A percentile compares a stretch with the other conserved stretches of the same genome.
Conservation (phyloP, 2,888 invertebrate species). For the Lydus trimaculatus region DNA sequence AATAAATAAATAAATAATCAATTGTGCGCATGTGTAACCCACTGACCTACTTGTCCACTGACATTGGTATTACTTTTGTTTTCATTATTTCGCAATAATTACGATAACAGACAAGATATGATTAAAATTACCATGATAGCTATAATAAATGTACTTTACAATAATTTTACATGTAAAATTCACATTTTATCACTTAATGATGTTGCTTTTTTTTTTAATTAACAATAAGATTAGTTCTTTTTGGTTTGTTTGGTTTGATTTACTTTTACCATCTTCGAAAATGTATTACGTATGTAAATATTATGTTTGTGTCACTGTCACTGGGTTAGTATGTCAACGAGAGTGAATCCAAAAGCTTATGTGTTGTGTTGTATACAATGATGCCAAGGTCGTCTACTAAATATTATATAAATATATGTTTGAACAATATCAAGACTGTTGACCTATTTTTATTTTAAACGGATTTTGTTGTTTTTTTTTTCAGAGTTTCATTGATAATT, state of each 20-base stretch:
- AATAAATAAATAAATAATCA: constrained; percentile 17
- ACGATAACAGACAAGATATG: constrained; percentile 29
- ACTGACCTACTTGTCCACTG: constrained; percentile 71
- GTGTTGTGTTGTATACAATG: constrained; percentile 40
- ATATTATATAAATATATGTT: constrained; percentile 37
- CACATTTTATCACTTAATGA: background rate
- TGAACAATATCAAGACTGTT: constrained; percentile 41
- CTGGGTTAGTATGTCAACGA: constrained; percentile 48
- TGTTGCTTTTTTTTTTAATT: too few species aligned
- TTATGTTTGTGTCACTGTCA: constrained; percentile 46
- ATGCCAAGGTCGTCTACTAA: constrained; percentile 38
- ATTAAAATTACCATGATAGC: constrained; percentile 20
- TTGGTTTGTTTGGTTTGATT: background rate
- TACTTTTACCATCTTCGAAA: background rate
- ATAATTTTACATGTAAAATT: constrained; percentile 10
- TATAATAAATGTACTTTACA: constrained; percentile 22
- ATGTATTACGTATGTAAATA: background rate
- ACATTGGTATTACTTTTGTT: constrained; percentile 63
- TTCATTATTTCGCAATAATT: constrained; percentile 56
- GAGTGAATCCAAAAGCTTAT: constrained; percentile 54
- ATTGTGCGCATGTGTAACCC: constrained; percentile 65
- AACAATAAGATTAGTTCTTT: background rate
- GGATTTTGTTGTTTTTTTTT: background rate
- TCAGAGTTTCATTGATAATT: background rate
- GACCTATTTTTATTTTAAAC: constrained; percentile 34